Evolutionary conservation across 2,797 vertebrate species (phyloP).

Genomic region (Molossus alvarezi): DNA sequence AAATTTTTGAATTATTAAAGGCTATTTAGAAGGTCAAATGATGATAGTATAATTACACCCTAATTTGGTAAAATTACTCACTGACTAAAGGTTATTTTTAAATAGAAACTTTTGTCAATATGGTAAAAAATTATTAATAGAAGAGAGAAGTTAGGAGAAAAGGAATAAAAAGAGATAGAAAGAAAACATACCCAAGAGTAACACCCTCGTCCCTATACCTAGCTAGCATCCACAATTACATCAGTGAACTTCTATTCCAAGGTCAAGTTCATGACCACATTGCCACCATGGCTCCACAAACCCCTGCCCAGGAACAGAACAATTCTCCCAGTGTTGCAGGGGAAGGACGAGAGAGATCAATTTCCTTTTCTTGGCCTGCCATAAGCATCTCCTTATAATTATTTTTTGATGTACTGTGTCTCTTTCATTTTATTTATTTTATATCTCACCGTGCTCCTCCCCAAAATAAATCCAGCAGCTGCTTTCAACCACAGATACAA

Average conservation of each 20-base stretch:
- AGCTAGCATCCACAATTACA: not conserved
- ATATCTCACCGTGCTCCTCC: not conserved
- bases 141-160: slow-evolving; percentile 27
- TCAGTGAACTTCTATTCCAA: not conserved
- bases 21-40: slow-evolving; percentile 62
- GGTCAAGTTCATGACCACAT: slow-evolving; percentile 24
- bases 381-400: slow-evolving; percentile 38
- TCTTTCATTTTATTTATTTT: slow-evolving; percentile 59
- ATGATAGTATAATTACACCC: slow-evolving; percentile 68
- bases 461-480: slow-evolving; percentile 14
- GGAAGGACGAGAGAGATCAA: fast-evolving
- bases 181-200: not conserved
- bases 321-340: not conserved
- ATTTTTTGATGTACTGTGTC: slow-evolving; percentile 20
- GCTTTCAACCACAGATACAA: slow-evolving; percentile 66
- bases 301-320: not conserved
- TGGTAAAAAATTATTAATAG: slow-evolving; percentile 54
- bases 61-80: slow-evolving; percentile 69
- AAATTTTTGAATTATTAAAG: slow-evolving; percentile 55
- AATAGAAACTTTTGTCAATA: slow-evolving; percentile 60
- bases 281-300: not conserved
- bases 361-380: slow-evolving; percentile 63
- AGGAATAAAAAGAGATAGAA: not conserved
- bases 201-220: not conserved
- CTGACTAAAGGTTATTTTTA: slow-evolving; percentile 71